phyloP scores from a whole-genome alignment of 1,140 invertebrate genomes.

The Drosophila sproati region DNA sequence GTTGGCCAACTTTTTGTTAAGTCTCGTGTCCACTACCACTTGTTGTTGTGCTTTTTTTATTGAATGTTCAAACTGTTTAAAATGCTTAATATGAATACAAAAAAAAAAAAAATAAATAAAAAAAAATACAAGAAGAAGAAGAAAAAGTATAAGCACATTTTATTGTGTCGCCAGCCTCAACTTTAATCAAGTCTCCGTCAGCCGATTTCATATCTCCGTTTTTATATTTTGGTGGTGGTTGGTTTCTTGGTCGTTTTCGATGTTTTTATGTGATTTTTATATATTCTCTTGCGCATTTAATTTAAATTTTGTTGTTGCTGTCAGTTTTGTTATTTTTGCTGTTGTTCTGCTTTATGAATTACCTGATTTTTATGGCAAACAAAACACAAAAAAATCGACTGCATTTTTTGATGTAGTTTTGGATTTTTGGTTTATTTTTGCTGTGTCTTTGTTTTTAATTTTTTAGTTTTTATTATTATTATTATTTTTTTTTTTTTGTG shows the following conservation, averaged over 20 bases:
- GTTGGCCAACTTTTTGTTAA: slow-evolving; percentile 44
- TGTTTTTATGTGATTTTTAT: slow-evolving; percentile 53
- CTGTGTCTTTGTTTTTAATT: slow-evolving; percentile 9
- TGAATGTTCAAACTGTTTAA: slow-evolving; percentile 43
- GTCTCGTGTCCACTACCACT: slow-evolving; percentile 31
- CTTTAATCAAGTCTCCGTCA: slow-evolving; percentile 59
- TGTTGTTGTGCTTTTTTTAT: slow-evolving; percentile 26
- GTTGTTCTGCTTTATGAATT: slow-evolving; percentile 47
- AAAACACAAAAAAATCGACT: slow-evolving; percentile 37
- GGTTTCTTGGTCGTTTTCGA: slow-evolving; percentile 17
- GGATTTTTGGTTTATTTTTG: too few species aligned
- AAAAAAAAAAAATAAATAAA: slow-evolving; percentile 17
- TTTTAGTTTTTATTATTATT: slow-evolving; percentile 6
- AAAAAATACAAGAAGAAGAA: not conserved
- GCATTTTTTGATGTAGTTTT: slow-evolving; percentile 15
- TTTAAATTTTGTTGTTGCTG: slow-evolving; percentile 48
- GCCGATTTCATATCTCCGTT: slow-evolving; percentile 22
- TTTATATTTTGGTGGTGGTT: slow-evolving; percentile 11
- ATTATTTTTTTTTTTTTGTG: not conserved
- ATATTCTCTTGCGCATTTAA: slow-evolving; percentile 69
- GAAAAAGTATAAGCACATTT: slow-evolving; percentile 58
- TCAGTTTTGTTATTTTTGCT: slow-evolving; percentile 8
- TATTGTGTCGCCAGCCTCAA: slow-evolving; percentile 64
- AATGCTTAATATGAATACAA: slow-evolving; percentile 64
- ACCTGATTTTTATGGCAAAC: slow-evolving; percentile 65